Evolutionary conservation across 2,113 vertebrate species (phyloP).

Genomic region (Mormyrus iriodes): DNA sequence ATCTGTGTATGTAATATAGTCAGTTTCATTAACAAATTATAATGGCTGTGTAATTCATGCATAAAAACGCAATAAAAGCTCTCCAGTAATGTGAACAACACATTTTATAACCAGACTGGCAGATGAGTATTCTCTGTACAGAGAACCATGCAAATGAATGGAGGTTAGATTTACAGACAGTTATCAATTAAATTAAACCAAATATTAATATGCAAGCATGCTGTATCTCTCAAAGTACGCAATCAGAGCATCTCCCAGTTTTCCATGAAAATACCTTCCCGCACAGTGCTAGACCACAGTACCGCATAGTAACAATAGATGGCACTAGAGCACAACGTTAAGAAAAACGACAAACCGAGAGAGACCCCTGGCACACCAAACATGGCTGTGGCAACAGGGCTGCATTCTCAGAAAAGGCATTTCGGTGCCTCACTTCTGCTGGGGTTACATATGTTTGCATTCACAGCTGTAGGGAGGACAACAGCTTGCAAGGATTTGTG

Average conservation of each 20-base stretch:
- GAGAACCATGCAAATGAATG: neutral
- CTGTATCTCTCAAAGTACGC: neutral
- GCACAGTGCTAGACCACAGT: neutral
- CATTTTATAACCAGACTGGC: neutral
- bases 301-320: constrained; percentile 25
- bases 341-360: neutral
- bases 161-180: neutral
- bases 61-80: neutral
- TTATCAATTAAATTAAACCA: constrained; percentile 4
- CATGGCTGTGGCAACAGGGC: neutral
- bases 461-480: neutral
- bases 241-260: neutral
- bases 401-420: neutral
- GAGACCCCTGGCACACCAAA: neutral
- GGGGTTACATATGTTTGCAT: neutral
- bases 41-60: neutral
- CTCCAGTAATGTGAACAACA: neutral
- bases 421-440: neutral
- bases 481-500: neutral
- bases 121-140: neutral
- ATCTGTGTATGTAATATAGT: neutral
- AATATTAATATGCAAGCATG: neutral
- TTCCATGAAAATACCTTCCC: neutral
- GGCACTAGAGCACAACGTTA: constrained; percentile 29
- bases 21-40: neutral